Evolutionary conservation across 1,140 invertebrate species (phyloP).

Genomic region (Zaprionus capensis): DNA sequence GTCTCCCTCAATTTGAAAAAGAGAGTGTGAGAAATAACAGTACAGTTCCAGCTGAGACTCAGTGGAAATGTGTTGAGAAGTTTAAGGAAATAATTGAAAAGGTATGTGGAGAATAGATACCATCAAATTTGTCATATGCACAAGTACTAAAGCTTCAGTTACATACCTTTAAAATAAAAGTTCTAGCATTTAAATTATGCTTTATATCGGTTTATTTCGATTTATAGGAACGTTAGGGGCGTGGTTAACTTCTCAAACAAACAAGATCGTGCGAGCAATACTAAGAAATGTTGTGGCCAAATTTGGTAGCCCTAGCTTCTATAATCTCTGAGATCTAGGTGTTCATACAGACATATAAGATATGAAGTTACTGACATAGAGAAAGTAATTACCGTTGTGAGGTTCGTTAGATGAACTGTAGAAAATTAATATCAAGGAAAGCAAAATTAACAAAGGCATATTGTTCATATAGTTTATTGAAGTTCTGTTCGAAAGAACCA

Average conservation of each 20-base stretch:
- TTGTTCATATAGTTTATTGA: neutral
- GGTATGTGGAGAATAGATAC: neutral
- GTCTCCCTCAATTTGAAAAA: neutral
- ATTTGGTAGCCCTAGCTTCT: no score
- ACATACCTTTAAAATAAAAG: no score
- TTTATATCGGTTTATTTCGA: no score
- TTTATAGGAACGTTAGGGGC: no score
- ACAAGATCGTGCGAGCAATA: no score
- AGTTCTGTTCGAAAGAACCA: neutral
- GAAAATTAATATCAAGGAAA: neutral
- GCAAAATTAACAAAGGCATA: neutral
- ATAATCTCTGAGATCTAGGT: no score
- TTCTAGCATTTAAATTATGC: no score
- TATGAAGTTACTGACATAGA: neutral
- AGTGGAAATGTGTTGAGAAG: neutral
- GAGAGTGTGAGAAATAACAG: slow-evolving; percentile 33
- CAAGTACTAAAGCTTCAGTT: neutral
- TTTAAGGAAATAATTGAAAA: neutral
- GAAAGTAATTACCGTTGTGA: no score
- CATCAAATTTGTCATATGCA: neutral
- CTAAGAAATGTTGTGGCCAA: no score
- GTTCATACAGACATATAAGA: no score
- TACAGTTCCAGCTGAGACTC: neutral
- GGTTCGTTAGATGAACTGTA: neutral
- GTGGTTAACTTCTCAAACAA: neutral